phyloP scores from a whole-genome alignment of 2,888 invertebrate species.

The Lasioglossum oenotherae region DNA sequence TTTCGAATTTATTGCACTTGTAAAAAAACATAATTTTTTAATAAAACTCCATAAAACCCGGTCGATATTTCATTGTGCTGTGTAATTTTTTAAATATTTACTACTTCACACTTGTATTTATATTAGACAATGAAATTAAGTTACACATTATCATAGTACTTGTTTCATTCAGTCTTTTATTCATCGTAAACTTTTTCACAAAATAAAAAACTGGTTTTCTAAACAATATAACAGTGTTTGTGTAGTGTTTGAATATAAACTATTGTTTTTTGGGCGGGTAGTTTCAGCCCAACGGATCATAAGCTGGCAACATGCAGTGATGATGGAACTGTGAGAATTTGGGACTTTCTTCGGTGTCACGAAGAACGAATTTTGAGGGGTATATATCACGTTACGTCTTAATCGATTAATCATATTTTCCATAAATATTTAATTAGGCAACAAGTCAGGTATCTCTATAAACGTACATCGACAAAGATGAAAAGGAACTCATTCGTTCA shows the following conservation, averaged over 20 bases:
- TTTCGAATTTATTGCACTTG: slow-evolving; percentile 35
- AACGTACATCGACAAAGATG: background rate
- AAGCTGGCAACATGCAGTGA: slow-evolving; percentile 99
- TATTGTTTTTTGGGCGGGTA: slow-evolving; percentile 85
- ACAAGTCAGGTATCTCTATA: background rate
- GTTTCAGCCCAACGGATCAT: slow-evolving; percentile 99
- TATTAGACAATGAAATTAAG: slow-evolving; percentile 23
- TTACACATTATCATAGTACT: slow-evolving; percentile 10
- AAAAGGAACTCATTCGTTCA: background rate
- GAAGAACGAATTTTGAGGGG: slow-evolving; percentile 97
- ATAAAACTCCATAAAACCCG: slow-evolving; percentile 53
- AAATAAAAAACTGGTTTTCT: slow-evolving; percentile 69
- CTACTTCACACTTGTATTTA: slow-evolving; percentile 6
- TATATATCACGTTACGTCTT: slow-evolving; percentile 75
- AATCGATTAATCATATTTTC: background rate
- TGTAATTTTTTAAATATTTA: slow-evolving; percentile 14
- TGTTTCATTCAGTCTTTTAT: slow-evolving; percentile 30
- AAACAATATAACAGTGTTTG: slow-evolving; percentile 52
- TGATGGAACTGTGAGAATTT: slow-evolving; percentile 99
- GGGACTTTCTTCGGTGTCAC: slow-evolving; percentile 98
- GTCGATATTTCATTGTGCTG: slow-evolving; percentile 38
- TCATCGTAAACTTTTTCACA: slow-evolving; percentile 49
- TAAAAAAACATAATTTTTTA: slow-evolving; percentile 40
- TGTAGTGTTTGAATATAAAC: slow-evolving; percentile 73
- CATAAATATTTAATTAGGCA: background rate